Conservation (phyloP, 2,113 vertebrate species). For the Vulpes vulpes region DNA sequence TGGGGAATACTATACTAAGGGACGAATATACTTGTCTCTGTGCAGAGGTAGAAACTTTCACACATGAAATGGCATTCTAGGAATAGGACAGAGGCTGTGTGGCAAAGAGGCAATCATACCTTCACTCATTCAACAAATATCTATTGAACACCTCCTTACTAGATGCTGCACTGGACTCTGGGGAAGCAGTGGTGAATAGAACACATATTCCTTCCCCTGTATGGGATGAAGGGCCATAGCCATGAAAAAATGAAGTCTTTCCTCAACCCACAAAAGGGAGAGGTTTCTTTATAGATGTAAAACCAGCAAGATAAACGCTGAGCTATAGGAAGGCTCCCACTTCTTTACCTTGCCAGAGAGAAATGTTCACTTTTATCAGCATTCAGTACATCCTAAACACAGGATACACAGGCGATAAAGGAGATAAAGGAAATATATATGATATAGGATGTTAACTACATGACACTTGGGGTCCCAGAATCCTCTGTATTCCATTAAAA, state of each 20-base stretch:
- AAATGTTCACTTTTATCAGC: constrained; percentile 7
- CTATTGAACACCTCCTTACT: background rate
- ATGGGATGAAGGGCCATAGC: background rate
- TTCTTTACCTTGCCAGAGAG: constrained; percentile 26
- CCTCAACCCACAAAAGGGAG: background rate
- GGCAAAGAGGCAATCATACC: background rate
- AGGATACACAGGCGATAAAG: background rate
- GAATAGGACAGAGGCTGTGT: background rate
- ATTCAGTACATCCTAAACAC: background rate
- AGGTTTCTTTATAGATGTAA: background rate
- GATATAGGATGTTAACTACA: background rate
- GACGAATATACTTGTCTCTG: background rate
- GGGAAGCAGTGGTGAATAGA: background rate
- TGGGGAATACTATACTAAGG: background rate
- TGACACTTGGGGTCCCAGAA: background rate
- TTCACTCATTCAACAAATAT: background rate
- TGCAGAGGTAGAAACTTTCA: background rate
- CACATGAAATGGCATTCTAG: background rate
- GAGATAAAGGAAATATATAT: background rate
- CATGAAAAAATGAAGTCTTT: background rate
- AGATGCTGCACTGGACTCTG: background rate
- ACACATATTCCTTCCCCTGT: background rate
- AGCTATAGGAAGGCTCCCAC: background rate
- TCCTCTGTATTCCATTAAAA: background rate
- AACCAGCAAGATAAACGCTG: constrained; percentile 13